A percentile compares a stretch with the other conserved stretches of the same genome.
Conservation (phyloP, 2,888 invertebrate genomes). For the Schizotus pectinicornis region DNA sequence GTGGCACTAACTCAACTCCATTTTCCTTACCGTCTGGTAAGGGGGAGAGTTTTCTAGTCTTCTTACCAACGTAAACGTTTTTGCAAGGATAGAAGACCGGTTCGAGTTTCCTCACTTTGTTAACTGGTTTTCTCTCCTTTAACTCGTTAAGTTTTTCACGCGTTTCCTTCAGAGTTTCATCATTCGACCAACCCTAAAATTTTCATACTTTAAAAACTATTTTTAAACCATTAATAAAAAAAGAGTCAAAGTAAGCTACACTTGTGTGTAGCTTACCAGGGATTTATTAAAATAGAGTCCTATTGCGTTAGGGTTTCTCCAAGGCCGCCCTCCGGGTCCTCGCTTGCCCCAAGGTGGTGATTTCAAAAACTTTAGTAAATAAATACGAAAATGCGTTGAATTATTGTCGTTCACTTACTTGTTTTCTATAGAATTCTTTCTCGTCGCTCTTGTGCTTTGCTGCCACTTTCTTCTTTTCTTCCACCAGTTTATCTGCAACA, state of each 20-base stretch:
- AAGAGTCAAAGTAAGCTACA: slow-evolving; percentile 47
- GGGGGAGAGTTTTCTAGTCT: slow-evolving; percentile 49
- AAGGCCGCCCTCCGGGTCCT: slow-evolving; percentile 74
- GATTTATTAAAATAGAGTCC: slow-evolving; percentile 79
- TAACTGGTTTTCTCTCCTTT: slow-evolving; percentile 27
- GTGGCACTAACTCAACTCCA: slow-evolving; percentile 78
- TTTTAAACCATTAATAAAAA: too few relatives aligned
- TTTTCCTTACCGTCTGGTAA: slow-evolving; percentile 54
- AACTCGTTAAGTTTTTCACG: slow-evolving; percentile 31
- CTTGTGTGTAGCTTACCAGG: slow-evolving; percentile 65
- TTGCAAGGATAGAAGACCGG: slow-evolving; percentile 37
- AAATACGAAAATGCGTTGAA: slow-evolving; percentile 16
- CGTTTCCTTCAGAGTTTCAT: slow-evolving; percentile 50
- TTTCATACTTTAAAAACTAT: neutral
- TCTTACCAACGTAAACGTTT: slow-evolving; percentile 36
- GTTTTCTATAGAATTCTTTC: slow-evolving; percentile 62
- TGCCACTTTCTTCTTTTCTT: slow-evolving; percentile 59
- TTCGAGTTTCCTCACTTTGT: slow-evolving; percentile 36
- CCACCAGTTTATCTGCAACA: slow-evolving; percentile 66
- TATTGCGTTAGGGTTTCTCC: slow-evolving; percentile 76
- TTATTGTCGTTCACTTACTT: slow-evolving; percentile 60
- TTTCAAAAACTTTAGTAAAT: slow-evolving; percentile 50
- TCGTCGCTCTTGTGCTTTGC: slow-evolving; percentile 58
- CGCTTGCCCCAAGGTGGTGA: slow-evolving; percentile 69
- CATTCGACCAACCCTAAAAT: slow-evolving; percentile 57